Base-by-base conservation (phyloP, 2,888 invertebrate species). In the Biston stratarius region DNA sequence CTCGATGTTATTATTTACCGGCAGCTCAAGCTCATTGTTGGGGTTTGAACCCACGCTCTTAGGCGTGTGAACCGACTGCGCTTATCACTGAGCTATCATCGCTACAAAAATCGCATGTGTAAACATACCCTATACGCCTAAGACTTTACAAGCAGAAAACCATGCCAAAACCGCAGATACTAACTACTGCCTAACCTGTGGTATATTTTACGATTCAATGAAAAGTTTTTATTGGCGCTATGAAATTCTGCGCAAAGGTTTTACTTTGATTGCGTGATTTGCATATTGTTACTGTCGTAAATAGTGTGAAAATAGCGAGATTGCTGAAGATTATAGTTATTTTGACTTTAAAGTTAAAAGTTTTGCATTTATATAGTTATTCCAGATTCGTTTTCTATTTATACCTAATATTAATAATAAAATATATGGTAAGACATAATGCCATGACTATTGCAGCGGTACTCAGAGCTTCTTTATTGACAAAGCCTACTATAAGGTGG, bases 191-290 rank as follows among this genome's bases (percentile, higher is more conserved):
- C 38, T 61, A 61, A 68, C 36, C 51, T 57, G 61, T 14, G 56
- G 45, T 36, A 9, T 24, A 55, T n/a, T 58, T 62, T 67, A 62
- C 53, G 55, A 61, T 15, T 44, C 63, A 59, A 67, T 67, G 63
- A 63, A 67, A 67, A 63, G 55, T 59, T 63, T 67, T 67, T 67
- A 67, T 53, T 60, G 49, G 33, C 11, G 38, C 59, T 45, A 63
- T 67, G 59, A 67, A 67, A 63, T 55, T 44, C 51, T 66, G 44
- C 45, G 48, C 58, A 42, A 57, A 34, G 60, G 62, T 59, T 66
- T 63, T 55, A 67, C 55, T 67, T 67, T 61, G 66, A 61, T 66
- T 66, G 61, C 55, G 49, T 45, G 14, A 63, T 67, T 67, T 63
- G 62, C 62, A 67, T 67, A 63, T 63, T 58, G 61, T 57, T 61